Evolutionary conservation across 1,140 invertebrate species (phyloP).

Genomic region (Caenorhabditis briggsae): DNA sequence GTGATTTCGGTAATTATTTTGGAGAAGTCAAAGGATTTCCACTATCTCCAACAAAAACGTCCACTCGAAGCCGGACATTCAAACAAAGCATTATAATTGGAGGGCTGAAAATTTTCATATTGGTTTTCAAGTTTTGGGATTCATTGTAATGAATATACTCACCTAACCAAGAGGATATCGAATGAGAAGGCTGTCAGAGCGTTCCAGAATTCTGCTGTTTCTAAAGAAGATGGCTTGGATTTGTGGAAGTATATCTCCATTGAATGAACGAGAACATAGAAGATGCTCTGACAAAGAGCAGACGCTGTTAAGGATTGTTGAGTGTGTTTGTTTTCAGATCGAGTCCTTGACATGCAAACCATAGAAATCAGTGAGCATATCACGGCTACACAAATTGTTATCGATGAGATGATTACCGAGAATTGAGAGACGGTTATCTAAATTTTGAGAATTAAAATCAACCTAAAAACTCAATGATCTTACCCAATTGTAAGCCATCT

Average conservation of each 20-base stretch:
- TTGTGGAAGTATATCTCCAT: not conserved
- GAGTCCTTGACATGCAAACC: not conserved
- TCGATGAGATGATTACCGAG: not conserved
- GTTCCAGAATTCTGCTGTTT: conserved; percentile 6
- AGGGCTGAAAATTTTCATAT: not conserved
- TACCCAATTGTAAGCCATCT: not conserved
- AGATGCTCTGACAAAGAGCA: not conserved
- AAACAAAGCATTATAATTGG: conserved; percentile 1
- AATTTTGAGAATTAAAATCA: not conserved
- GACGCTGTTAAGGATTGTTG: conserved; percentile 5
- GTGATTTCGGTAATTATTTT: not conserved
- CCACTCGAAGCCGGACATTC: conserved; percentile 13
- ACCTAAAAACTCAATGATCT: not conserved
- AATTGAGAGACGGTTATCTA: not conserved
- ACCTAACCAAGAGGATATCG: not conserved
- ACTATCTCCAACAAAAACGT: not conserved
- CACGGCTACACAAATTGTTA: not conserved
- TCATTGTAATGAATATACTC: no score
- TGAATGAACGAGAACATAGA: conserved; percentile 10
- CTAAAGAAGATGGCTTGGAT: not conserved
- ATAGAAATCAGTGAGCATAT: not conserved
- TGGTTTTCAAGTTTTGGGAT: not conserved
- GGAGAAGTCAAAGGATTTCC: not conserved
- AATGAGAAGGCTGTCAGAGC: not conserved
- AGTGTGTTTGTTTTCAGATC: conserved; percentile 2